Evolutionary conservation across 2,797 vertebrate genomes (phyloP).

Genomic region (Lacerta viridis): DNA sequence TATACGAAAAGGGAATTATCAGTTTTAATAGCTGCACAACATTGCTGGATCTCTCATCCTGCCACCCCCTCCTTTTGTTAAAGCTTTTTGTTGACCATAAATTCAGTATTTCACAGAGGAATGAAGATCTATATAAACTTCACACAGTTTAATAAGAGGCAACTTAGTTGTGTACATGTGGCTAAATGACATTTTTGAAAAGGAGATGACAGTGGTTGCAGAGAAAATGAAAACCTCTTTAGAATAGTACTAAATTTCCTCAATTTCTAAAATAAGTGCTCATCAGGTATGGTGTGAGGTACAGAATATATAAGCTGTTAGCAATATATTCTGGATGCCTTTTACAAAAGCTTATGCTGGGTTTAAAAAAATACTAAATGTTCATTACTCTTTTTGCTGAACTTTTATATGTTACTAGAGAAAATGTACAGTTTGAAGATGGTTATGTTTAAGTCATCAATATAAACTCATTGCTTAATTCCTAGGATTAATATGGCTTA

Average conservation of each 20-base stretch:
- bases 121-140: neutral
- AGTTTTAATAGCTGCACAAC: neutral
- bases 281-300: neutral
- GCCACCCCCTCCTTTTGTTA: neutral
- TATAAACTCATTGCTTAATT: slow-evolving; percentile 5
- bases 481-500: neutral
- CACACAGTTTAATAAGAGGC: neutral
- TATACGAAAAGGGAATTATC: neutral
- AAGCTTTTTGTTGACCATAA: neutral
- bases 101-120: neutral
- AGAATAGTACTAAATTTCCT: neutral
- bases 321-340: neutral
- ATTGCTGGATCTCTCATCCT: too few relatives aligned
- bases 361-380: too few relatives aligned
- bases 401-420: neutral
- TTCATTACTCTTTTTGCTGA: neutral
- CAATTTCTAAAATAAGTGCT: neutral
- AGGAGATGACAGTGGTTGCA: neutral
- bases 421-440: rapidly evolving
- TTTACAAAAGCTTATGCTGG: too few relatives aligned
- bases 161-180: neutral
- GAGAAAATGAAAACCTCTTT: neutral
- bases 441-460: neutral
- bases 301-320: neutral
- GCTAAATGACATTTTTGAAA: neutral